Evolutionary conservation across 2,888 invertebrate genomes (phyloP).

Genomic region (Plagiodera versicolora): DNA sequence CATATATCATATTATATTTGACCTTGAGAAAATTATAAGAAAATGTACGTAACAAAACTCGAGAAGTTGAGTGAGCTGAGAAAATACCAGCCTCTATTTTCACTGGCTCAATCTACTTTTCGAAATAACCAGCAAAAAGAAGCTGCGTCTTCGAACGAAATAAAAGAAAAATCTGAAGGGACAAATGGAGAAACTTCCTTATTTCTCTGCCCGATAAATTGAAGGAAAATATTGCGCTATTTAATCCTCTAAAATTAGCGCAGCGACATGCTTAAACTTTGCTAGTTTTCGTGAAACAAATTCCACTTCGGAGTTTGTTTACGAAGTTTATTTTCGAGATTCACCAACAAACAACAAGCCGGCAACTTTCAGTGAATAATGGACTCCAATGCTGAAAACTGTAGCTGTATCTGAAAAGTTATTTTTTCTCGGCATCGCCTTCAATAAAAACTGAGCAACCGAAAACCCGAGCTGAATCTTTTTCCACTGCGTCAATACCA

Average conservation of each 20-base stretch:
- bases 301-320: constrained; percentile 37
- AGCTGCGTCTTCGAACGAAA: neutral
- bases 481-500: neutral
- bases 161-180: constrained; percentile 4
- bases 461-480: no score
- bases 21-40: no score
- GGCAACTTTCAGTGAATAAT: constrained; percentile 6
- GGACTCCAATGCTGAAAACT: neutral
- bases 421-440: no score
- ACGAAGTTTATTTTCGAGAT: constrained; percentile 30
- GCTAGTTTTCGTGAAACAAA: constrained; percentile 38
- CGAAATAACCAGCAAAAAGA: neutral
- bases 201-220: constrained; percentile 18
- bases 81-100: no score
- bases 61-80: no score
- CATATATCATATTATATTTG: no score
- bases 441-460: no score
- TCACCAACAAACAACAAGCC: constrained; percentile 2
- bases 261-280: constrained; percentile 37
- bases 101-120: no score
- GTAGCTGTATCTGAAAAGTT: neutral
- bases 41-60: no score
- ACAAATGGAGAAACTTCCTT: constrained; percentile 12
- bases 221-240: constrained; percentile 22
- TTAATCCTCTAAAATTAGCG: constrained; percentile 32